Base-by-base conservation (phyloP, 2,888 invertebrate species). In the Cheilosia urbana region DNA sequence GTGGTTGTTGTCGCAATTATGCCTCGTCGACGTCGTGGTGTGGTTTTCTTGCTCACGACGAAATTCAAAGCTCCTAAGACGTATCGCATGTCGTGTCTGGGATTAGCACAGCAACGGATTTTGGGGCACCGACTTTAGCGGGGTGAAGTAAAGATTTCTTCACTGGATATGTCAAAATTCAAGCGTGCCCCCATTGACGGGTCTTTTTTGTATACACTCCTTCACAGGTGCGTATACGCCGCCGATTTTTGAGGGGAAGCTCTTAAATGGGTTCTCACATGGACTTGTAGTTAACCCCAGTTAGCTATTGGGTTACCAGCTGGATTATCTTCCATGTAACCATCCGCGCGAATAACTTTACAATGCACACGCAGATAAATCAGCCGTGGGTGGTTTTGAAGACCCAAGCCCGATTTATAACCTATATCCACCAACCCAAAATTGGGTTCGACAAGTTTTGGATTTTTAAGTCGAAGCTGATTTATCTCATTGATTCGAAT, bases 1-100 rank as follows among this genome's bases (percentile, higher is more conserved):
- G 19, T 57, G 60, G 66, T 45, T 73, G n/a, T 65, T 79, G 65
- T 68, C 57, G 63, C 57, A 78, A 83, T 83, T 78, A 73, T 27
- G 53, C 9, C 30, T 37, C 24, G 47, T 7, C 62, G n/a, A 47
- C 53, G 17, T 27, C 30, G 53, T 72, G 6, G 19, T 72, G 71
- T 55, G 77, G 82, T 79, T 69, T 57, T 34, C 17, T 57, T 62
- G 63, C 24, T 75, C 34, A 68, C 68, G 30, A 69, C 63, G 83
- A 69, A 84, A 79, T 75, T 69, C 45, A 79, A 79, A 84, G 79
- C 83, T 69, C 45, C 42, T 17, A 53, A 79, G 57, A 75, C 65
- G 73, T 84, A 84, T 84, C 83, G 83, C 83, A 79, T 84, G 83
- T 84, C 83, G 24, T 84, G 83, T 79, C 83, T 79, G 79, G 79